phyloP scores from a whole-genome alignment of 2,888 invertebrate genomes.

The Athetis lepigone region DNA sequence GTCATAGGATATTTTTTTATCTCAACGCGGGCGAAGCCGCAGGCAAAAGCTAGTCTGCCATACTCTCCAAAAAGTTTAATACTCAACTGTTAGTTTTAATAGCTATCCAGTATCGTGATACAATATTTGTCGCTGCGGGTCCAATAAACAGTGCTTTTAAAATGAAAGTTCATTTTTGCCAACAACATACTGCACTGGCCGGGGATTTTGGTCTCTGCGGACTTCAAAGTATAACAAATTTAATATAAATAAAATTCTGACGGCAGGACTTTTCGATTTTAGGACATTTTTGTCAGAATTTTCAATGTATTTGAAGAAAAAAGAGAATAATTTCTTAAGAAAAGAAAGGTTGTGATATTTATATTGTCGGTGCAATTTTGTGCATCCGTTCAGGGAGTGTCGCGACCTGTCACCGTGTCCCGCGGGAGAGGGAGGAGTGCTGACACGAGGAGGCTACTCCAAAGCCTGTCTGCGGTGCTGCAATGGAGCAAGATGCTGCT shows the following conservation, averaged over 20 bases:
- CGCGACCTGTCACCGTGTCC: background rate
- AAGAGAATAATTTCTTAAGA: background rate
- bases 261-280: background rate
- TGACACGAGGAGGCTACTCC: slow-evolving; percentile 3
- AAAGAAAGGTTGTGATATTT: background rate
- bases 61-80: background rate
- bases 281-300: background rate
- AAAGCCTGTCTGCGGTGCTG: background rate
- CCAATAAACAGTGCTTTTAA: background rate
- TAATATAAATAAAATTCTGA: background rate
- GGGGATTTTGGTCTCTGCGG: background rate
- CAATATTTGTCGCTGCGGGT: background rate
- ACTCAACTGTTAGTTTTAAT: background rate
- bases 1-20: too few relatives aligned
- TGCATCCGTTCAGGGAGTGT: slow-evolving; percentile 8
- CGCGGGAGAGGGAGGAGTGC: slow-evolving; percentile 20
- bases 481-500: slow-evolving; percentile 12
- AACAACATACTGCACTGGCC: background rate
- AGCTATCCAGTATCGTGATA: background rate
- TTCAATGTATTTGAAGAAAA: background rate
- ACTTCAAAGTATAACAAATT: background rate
- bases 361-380: slow-evolving; percentile 19
- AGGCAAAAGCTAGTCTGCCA: too few relatives aligned
- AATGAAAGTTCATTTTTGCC: background rate
- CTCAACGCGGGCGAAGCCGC: too few relatives aligned